These are phyloP conservation scores for Pomatostomus ruficeps DNA, from an alignment of 2,113 vertebrate genomes.

Conservation along the genomic window DNA sequence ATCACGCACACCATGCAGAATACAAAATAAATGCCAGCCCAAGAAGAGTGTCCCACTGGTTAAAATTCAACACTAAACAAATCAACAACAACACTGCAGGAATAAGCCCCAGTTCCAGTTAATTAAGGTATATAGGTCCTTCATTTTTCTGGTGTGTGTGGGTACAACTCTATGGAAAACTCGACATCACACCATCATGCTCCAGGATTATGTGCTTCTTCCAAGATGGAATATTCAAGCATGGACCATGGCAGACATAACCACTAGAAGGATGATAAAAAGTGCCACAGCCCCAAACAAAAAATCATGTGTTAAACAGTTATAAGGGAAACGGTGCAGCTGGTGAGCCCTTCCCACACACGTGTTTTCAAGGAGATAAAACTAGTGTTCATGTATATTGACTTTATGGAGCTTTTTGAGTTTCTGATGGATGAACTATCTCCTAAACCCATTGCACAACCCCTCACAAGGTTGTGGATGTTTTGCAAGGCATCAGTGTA, in stretches of 20 bases:
- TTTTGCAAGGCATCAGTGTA: background rate
- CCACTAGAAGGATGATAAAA: background rate
- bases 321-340: background rate
- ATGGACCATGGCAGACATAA: background rate
- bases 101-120: background rate
- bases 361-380: background rate
- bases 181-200: fast-evolving
- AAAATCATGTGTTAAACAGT: background rate
- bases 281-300: fast-evolving
- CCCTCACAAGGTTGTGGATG: fast-evolving
- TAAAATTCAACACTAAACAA: background rate
- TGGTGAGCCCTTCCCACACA: background rate
- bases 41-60: background rate
- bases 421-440: background rate
- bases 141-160: background rate
- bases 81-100: background rate
- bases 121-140: background rate
- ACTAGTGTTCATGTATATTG: background rate
- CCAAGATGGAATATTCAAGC: background rate
- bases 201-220: background rate
- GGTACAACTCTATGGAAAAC: background rate
- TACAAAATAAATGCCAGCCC: background rate
- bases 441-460: background rate
- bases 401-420: background rate
- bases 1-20: background rate